Base-by-base conservation (phyloP, 2,797 vertebrate species). In the Eidolon dupreanum region DNA sequence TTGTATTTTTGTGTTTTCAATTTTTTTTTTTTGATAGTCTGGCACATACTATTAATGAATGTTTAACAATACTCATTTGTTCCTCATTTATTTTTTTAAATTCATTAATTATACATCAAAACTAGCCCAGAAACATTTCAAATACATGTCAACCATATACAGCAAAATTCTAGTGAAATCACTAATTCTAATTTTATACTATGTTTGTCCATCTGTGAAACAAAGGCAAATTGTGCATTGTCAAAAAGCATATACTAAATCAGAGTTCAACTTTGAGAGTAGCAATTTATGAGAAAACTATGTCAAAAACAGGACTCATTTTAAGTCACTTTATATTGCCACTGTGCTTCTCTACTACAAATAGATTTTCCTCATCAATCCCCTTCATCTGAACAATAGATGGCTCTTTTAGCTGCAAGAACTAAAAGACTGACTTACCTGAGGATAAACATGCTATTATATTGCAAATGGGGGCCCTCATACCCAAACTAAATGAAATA, bases 211-310 rank as follows among this genome's bases (percentile, higher is more conserved):
- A 96, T 93, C 51, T 95, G 38, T 97, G 65, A 95, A 87, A 95
- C 46, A 94, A 94, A 95, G 85, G n/a, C 12, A 96, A 90, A 95
- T 59, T 96, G 43, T 59, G 95, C 88, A 95, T 94, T 97, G 87
- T 95, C 57, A 95, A 49, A 86, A 97, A 96, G 86, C 49, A 57
- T n/a, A 83, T 83, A 82, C 43, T 95, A 95, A 97, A 96, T 78
- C 26, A 53, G 70, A 96, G 75, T 90, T 94, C 38, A 95, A 90
- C n/a, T 90, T 43, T 36, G 94, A 88, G 41, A 97, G 15, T 31
- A 95, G 57, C 10, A 79, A 59, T 85, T 95, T 68, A 95, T 65
- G 71, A 74, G 91, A 95, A 97, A 89, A 2, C 31, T 16, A 1
- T 46, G 43, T 38, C 13, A 83, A 88, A 94, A 92, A 83, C 3